Percentiles rank a stretch among this genome's conserved stretches.
These are phyloP conservation scores for Drosophila parabipectinata DNA, from an alignment of 1,140 invertebrate genomes.

Conservation along the genomic window DNA sequence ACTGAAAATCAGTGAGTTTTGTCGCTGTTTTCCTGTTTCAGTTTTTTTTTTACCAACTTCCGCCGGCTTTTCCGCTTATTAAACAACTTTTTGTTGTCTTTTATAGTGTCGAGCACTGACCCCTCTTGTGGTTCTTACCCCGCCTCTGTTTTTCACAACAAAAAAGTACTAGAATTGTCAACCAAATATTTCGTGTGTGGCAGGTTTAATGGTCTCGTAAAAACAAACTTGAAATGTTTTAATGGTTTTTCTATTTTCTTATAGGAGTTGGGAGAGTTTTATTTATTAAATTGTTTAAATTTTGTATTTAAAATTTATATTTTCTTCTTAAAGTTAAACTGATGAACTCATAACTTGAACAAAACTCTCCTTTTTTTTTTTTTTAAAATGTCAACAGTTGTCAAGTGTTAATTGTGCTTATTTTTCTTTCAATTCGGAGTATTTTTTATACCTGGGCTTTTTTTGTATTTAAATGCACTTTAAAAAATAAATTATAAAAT, in stretches of 20 bases:
- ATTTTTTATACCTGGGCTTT: slow-evolving; percentile 3
- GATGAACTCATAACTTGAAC: slow-evolving; percentile 18
- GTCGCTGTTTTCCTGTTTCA: slow-evolving; percentile 15
- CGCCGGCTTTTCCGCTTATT: slow-evolving; percentile 68
- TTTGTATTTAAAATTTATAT: not conserved
- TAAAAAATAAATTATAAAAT: not conserved
- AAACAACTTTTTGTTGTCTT: slow-evolving; percentile 39
- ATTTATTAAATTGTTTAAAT: not conserved
- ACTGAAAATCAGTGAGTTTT: slow-evolving; percentile 23
- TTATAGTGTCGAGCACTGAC: slow-evolving; percentile 18
- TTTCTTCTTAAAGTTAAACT: not conserved
- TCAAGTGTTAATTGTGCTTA: slow-evolving; percentile 56
- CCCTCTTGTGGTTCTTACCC: not conserved
- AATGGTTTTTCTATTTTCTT: not conserved
- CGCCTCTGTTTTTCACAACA: not conserved
- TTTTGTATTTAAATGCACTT: not conserved
- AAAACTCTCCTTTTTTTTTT: not conserved
- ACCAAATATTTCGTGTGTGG: slow-evolving; percentile 1
- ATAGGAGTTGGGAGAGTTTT: not conserved
- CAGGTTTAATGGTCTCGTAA: slow-evolving; percentile 5
- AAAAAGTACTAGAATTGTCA: slow-evolving; percentile 6
- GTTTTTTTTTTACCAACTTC: slow-evolving; percentile 38
- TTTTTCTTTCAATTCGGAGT: slow-evolving; percentile 12
- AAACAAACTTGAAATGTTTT: not conserved
- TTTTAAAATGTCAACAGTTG: slow-evolving; percentile 26